Evolutionary conservation across 2,888 invertebrate genomes (phyloP).

Genomic region (Lasioglossum vierecki): DNA sequence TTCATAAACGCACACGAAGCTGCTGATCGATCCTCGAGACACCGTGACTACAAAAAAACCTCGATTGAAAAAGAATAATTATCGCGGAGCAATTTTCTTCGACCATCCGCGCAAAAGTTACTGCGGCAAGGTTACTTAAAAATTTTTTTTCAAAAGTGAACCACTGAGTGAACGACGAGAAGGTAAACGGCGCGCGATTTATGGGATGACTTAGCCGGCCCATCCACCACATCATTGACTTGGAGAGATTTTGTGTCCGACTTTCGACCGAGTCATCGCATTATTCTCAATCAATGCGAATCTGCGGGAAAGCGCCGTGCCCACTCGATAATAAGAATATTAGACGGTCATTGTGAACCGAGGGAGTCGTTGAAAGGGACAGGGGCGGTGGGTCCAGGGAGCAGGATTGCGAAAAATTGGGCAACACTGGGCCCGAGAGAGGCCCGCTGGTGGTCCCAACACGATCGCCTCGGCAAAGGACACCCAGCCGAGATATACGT

Average conservation of each 20-base stretch:
- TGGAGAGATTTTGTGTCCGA: not conserved
- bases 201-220: not conserved
- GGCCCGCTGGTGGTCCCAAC: constrained; percentile 30
- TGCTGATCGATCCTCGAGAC: constrained; percentile 11
- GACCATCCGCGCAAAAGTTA: not conserved
- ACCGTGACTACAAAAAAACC: not conserved
- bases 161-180: not conserved
- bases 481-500: constrained; percentile 9
- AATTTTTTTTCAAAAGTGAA: not conserved
- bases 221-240: not conserved
- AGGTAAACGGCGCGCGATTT: not conserved
- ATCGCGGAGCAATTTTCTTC: not conserved
- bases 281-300: not conserved
- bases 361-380: not conserved
- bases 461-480: constrained; percentile 17
- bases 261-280: not conserved
- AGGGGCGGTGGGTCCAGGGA: not conserved
- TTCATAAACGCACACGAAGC: not conserved
- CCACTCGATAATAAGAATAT: constrained; percentile 12
- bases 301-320: not conserved
- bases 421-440: not conserved
- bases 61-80: not conserved
- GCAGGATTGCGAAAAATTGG: constrained; percentile 43
- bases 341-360: constrained; percentile 14
- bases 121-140: not conserved